Conservation (phyloP, 2,888 invertebrate species). For the Galerucella pusilla region DNA sequence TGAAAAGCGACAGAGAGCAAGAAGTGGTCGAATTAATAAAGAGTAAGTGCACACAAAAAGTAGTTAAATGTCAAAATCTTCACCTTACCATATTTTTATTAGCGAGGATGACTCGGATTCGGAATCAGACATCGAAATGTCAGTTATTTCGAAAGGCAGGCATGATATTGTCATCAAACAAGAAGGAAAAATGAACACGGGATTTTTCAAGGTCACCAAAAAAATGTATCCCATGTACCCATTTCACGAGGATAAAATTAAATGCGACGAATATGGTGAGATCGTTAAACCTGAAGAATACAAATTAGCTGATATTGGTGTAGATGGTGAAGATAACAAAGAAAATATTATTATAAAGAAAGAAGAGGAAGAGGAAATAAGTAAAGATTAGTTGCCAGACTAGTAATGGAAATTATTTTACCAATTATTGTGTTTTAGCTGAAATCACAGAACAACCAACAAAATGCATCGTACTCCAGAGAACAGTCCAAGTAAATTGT, state of each 20-base stretch:
- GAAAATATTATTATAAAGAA: slow-evolving; percentile 74
- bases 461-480: slow-evolving; percentile 83
- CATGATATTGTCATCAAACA: slow-evolving; percentile 91
- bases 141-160: slow-evolving; percentile 80
- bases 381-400: slow-evolving; percentile 1
- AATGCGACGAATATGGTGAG: slow-evolving; percentile 96
- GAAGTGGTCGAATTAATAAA: slow-evolving; percentile 55
- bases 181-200: slow-evolving; percentile 73
- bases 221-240: slow-evolving; percentile 98
- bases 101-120: slow-evolving; percentile 85
- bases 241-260: slow-evolving; percentile 89
- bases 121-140: slow-evolving; percentile 86
- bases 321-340: slow-evolving; percentile 76
- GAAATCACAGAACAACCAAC: slow-evolving; percentile 84
- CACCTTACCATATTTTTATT: slow-evolving; percentile 26
- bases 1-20: slow-evolving; percentile 74
- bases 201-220: slow-evolving; percentile 89
- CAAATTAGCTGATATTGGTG: slow-evolving; percentile 78
- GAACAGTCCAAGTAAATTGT: slow-evolving; percentile 83
- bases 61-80: background rate
- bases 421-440: slow-evolving; percentile 47
- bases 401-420: background rate
- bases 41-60: slow-evolving; percentile 54
- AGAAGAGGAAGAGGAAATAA: slow-evolving; percentile 66
- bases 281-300: slow-evolving; percentile 93